phyloP scores from a whole-genome alignment of 2,888 invertebrate genomes.

The Anorthoa munda region DNA sequence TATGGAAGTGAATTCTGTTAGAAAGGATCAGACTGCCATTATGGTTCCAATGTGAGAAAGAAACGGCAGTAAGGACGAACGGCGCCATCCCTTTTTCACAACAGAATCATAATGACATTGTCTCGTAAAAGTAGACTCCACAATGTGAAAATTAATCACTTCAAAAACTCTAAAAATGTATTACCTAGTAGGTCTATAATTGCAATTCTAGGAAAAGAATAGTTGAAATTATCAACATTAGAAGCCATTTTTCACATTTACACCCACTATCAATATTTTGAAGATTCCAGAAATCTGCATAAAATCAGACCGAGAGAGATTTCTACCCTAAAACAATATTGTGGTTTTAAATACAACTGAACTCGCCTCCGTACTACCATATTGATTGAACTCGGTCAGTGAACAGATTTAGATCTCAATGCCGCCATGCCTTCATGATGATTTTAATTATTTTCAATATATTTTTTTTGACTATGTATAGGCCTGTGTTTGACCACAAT shows the following conservation, averaged over 20 bases:
- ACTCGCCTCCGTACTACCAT: constrained; percentile 23
- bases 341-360: constrained; percentile 19
- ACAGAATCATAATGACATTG: too few species aligned
- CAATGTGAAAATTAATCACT: background rate
- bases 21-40: background rate
- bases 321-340: background rate
- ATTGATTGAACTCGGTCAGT: constrained; percentile 63
- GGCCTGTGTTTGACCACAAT: too few species aligned
- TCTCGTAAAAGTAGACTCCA: too few species aligned
- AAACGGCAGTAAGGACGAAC: too few species aligned
- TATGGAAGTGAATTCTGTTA: background rate
- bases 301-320: background rate
- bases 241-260: background rate
- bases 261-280: too few species aligned
- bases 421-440: constrained; percentile 12
- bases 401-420: constrained; percentile 64
- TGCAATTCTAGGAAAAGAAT: too few species aligned
- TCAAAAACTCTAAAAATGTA: background rate
- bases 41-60: too few species aligned
- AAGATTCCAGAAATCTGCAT: background rate
- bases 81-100: too few species aligned
- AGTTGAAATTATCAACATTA: background rate
- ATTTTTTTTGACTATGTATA: too few species aligned
- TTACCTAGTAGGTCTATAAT: too few species aligned
- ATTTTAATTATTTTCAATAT: constrained; percentile 4